Base-by-base conservation (phyloP, 2,888 invertebrate species). In the Eudasyphora cyanicolor region DNA sequence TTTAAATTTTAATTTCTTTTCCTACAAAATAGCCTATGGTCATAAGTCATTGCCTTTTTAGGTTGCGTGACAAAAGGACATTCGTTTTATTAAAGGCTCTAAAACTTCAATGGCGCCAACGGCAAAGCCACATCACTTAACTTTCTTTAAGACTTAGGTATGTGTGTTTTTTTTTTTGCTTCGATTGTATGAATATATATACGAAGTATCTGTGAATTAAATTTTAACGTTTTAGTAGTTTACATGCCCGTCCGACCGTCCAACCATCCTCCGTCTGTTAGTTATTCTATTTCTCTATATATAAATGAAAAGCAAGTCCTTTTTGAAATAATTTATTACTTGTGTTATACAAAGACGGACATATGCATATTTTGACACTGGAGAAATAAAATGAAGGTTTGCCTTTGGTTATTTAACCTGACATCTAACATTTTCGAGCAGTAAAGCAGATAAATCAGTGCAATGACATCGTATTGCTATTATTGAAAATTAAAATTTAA, bases 61-160 rank as follows among this genome's bases (percentile, higher is more conserved):
- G 69, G 77, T 86, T 85, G 86, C 86, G 86, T 86, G 86, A 86
- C 86, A 84, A 85, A 82, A 82, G 85, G 79, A 84, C 84, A 86
- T 86, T 85, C 81, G 85, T 86, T 86, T 84, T 77, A 60, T 73
- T 67, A 79, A 60, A 29, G 79, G 64, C 64, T 51, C 29, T 49
- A 24, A 67, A 67, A 76, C n/a, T 76, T 73, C 17, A 79, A 79
- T 76, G 82, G 82, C 79, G 79, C 71, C 79, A 79, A 76, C 57
- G 67, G 78, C 71, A 74, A 64, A 57, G 32, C 70, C 60, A 76
- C 45, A 70, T 57, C 32, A 67, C 60, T 73, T 73, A 60, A 38
- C 32, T 45, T 38, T 3, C 57, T 27, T 14, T 27, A 10, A 27
- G 27, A 10, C 24, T 57, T 45, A 14, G 12, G n/a, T 45, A 14